These are phyloP conservation scores for Smithornis capensis DNA, from an alignment of 2,113 vertebrate genomes.

Conservation along the genomic window DNA sequence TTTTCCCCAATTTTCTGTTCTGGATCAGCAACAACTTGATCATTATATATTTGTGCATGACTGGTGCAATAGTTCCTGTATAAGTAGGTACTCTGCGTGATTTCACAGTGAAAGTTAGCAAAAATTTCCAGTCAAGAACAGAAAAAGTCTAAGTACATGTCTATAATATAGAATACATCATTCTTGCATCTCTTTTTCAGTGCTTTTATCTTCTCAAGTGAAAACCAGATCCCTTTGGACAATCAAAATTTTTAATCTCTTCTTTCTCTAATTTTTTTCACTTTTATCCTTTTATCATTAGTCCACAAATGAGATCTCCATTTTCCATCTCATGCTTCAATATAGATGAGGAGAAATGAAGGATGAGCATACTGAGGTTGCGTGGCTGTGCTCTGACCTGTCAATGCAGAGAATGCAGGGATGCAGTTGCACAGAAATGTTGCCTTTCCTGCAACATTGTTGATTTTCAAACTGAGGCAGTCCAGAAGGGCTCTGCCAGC, in stretches of 20 bases:
- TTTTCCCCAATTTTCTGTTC: not conserved
- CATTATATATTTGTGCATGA: not conserved
- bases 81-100: not conserved
- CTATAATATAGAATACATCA: not conserved
- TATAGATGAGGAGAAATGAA: not conserved
- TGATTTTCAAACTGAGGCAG: not conserved
- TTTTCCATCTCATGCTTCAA: not conserved
- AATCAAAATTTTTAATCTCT: not conserved
- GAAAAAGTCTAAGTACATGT: not conserved
- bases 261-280: not conserved
- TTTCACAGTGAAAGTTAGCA: not conserved
- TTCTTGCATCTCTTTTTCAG: not conserved
- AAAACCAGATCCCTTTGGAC: not conserved
- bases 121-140: not conserved
- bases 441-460: not conserved
- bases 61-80: not conserved
- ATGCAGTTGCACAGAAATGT: not conserved
- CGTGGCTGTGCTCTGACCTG: not conserved
- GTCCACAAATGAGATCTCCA: not conserved
- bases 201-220: not conserved
- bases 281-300: not conserved
- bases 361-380: not conserved
- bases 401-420: not conserved
- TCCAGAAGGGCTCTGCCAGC: not conserved
- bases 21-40: not conserved